Percentiles rank a stretch among this genome's conserved stretches.
Evolutionary conservation across 2,113 vertebrate species (phyloP).

Genomic region (Megalops atlanticus): DNA sequence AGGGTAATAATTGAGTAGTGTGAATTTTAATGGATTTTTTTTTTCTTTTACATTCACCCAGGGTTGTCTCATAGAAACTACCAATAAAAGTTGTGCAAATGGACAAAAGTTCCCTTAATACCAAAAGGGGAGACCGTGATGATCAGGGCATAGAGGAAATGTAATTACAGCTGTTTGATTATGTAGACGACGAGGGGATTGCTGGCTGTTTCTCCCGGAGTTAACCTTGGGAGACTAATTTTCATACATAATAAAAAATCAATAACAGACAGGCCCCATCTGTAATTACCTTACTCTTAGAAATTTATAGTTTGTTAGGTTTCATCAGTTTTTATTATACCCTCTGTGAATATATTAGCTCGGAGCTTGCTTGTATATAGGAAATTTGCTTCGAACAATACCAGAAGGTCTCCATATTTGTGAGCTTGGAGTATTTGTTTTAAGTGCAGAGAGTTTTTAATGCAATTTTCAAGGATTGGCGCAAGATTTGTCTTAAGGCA

Average conservation of each 20-base stretch:
- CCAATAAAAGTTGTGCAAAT: not conserved
- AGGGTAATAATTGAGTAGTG: not conserved
- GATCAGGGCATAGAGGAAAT: slow-evolving; percentile 14
- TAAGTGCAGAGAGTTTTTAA: not conserved
- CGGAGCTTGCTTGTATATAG: not conserved
- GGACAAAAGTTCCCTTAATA: slow-evolving; percentile 11
- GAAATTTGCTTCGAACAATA: not conserved
- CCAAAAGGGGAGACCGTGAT: not conserved
- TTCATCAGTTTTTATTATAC: slow-evolving; percentile 22
- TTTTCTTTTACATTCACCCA: not conserved
- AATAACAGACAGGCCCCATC: slow-evolving; percentile 28
- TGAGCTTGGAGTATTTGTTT: not conserved
- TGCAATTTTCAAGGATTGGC: not conserved
- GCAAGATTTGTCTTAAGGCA: not conserved
- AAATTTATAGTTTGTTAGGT: slow-evolving; percentile 28
- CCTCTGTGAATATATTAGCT: slow-evolving; percentile 13
- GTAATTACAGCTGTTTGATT: slow-evolving; percentile 19
- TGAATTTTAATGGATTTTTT: not conserved
- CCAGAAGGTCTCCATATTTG: not conserved
- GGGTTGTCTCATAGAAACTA: not conserved
- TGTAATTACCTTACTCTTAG: slow-evolving; percentile 18
- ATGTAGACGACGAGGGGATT: slow-evolving; percentile 17
- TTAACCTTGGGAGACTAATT: slow-evolving; percentile 24
- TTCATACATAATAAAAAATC: slow-evolving; percentile 23
- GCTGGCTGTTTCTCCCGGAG: not conserved